Conservation (phyloP, 2,113 vertebrate genomes). For the Epinephelus lanceolatus region DNA sequence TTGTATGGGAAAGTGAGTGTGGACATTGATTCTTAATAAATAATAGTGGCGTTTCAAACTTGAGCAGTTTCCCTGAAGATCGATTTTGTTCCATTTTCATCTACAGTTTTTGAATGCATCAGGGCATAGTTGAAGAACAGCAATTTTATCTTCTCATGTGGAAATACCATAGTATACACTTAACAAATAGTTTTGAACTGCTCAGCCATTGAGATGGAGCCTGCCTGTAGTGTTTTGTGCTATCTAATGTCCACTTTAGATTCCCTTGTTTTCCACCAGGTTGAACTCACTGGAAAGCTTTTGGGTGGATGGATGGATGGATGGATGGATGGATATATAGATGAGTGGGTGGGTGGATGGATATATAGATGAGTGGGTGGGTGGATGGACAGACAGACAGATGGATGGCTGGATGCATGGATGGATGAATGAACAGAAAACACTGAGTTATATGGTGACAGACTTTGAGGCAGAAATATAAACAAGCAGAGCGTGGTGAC, state of each 20-base stretch:
- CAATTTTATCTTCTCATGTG: slow-evolving; percentile 26
- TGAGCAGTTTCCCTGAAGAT: slow-evolving; percentile 21
- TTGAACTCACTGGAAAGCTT: slow-evolving; percentile 37
- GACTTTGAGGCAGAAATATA: slow-evolving; percentile 28
- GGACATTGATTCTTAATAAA: slow-evolving; percentile 39
- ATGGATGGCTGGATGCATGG: slow-evolving; percentile 3
- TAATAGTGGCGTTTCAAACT: slow-evolving; percentile 35
- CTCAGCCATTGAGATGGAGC: slow-evolving; percentile 13
- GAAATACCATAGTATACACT: slow-evolving; percentile 12
- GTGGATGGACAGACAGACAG: slow-evolving; percentile 2
- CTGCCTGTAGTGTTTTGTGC: slow-evolving; percentile 24
- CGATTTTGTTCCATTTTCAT: slow-evolving; percentile 42
- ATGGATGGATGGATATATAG: background rate
- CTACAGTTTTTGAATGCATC: slow-evolving; percentile 13
- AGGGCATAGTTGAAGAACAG: slow-evolving; percentile 7
- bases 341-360: background rate
- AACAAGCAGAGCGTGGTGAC: slow-evolving; percentile 44
- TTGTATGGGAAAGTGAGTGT: slow-evolving; percentile 27
- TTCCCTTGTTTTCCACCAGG: slow-evolving; percentile 35
- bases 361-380: background rate
- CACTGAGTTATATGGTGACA: slow-evolving; percentile 17
- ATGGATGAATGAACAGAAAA: background rate
- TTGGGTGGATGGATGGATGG: slow-evolving; percentile 10
- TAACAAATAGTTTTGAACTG: slow-evolving; percentile 32
- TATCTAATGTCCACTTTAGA: slow-evolving; percentile 30